Evolutionary conservation across 2,888 invertebrate species (phyloP), one percentile per base, ranked within the genome.

Genomic region (Drosophila neutralis): DNA sequence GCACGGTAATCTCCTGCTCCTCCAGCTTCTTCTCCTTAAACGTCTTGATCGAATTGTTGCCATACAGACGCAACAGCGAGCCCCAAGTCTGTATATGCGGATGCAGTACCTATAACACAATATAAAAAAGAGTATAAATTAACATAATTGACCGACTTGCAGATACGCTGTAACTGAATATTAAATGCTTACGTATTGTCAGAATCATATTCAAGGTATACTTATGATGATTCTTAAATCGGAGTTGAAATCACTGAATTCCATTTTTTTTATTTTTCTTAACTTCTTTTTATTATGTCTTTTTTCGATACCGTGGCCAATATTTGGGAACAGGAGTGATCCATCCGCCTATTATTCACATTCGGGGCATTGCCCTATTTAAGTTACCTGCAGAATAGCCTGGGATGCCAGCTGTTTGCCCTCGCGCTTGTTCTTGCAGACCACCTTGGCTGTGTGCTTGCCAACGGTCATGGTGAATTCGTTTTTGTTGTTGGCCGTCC

Each of bases 401-500:
- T 99, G 99, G 6, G 99, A 97, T 24, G 99, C 99, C 82, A 97
- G 94, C 92, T 99, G 99, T 92, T 99, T 99, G 8, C 99, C 99
- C 78, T 98, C 98, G 88, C 98, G 95, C 93, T 99, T 99, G 93
- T 99, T 99, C 92, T 97, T 97, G 92, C 98, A 98, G n/a, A 96
- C 94, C 29, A 99, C 98, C 29, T 96, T 96, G 2, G 97, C 98
- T 15, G 95, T 95, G 92, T 98, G 98, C 92, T 98, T 97, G 58
- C 98, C 98, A 48, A 98, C 98, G 15, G 95, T 96, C 97, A 99
- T 98, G 38, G 97, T 97, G 91, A 98, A 97, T 94, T 98, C 97
- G 91, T 98, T 98, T 90, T 97, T 97, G 93, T 98, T 98, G 91
- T 97, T 97, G 90, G 97, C 97, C 56, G 97, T 94, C 36, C 97